phyloP scores from a whole-genome alignment of 1,140 invertebrate genomes.

The Pseudoatta argentina region DNA sequence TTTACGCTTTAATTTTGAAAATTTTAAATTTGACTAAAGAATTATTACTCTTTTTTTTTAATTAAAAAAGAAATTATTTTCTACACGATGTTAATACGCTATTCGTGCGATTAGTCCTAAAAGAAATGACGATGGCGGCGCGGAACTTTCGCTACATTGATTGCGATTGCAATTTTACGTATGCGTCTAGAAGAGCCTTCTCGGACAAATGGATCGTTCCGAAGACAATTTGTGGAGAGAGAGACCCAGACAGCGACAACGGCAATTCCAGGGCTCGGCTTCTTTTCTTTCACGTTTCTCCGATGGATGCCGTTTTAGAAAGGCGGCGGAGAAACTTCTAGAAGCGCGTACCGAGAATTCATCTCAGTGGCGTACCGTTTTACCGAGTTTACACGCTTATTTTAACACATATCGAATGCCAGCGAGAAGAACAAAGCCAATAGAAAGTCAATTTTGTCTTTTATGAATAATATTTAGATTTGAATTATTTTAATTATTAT shows the following conservation, averaged over 20 bases:
- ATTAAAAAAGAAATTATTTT: neutral
- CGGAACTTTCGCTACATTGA: constrained; percentile 56
- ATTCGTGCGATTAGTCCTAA: neutral
- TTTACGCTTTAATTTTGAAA: neutral
- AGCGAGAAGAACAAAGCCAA: neutral
- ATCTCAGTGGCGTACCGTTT: constrained; percentile 64
- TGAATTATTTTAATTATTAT: neutral
- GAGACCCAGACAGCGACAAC: constrained; percentile 11
- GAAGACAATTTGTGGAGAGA: constrained; percentile 41
- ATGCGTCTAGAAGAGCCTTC: constrained; percentile 1
- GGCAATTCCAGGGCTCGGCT: constrained; percentile 43
- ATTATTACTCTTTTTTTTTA: neutral
- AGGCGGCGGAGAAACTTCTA: constrained; percentile 80
- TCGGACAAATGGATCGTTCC: constrained; percentile 27
- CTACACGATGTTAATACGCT: neutral
- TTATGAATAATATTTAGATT: neutral
- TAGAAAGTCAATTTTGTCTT: constrained; percentile 8
- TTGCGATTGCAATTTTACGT: constrained; percentile 40
- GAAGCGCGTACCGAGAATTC: constrained; percentile 75
- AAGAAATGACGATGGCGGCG: constrained; percentile 12
- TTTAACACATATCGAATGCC: constrained; percentile 28
- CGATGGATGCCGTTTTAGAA: constrained; percentile 80
- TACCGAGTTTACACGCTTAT: constrained; percentile 37
- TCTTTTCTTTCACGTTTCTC: constrained; percentile 77
- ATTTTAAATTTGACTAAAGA: too few relatives aligned